Evolutionary conservation across 2,113 vertebrate species (phyloP), one percentile per base, ranked within the genome.

Genomic region (Pipra filicauda): DNA sequence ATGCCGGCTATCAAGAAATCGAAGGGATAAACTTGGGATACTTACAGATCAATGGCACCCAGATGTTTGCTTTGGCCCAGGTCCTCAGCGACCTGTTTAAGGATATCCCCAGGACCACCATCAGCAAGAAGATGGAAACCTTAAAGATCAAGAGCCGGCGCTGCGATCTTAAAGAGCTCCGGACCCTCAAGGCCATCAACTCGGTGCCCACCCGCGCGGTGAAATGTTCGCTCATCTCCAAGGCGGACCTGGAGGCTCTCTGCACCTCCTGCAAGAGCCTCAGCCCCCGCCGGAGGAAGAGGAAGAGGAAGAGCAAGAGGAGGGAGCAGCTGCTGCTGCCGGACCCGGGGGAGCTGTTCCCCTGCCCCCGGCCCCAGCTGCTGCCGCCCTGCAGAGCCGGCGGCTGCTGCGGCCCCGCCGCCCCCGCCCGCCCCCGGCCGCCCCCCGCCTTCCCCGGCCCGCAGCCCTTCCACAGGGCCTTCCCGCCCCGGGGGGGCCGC

Each of bases 151-250:
- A 95, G 64, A 97, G 97, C 87, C 96, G 97, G 8, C 97, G 97
- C 51, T 98, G 98, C 94, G 97, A 98, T 75, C 89, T 93, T 30
- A 30, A 86, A 22, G 97, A 98, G 86, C 96, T 98, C 49, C 97
- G 98, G 9, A 96, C 95, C 26, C 96, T 98, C 61, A 98, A 98
- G 59, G 98, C 98, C 71, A 96, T 98, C 69, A 6, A 61, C 79
- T 97, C 98, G 6, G 96, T 98, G 64, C 97, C 98, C 44, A 96
- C 88, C 22, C 87, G 98, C 3, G 97, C 98, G 5, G 98, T 96
- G 59, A 96, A 97, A 27, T 98, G 98, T 31, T 97, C 97, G 30
- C 97, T 98, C 78, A 98, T 98, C 80, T 97, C 98, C 96, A 95
- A 94, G 64, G 95, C 96, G 16, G 98, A 98, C 86, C 94, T 98